Conservation (phyloP, 2,113 vertebrate species). For the Ptychochromis oligacanthus region DNA sequence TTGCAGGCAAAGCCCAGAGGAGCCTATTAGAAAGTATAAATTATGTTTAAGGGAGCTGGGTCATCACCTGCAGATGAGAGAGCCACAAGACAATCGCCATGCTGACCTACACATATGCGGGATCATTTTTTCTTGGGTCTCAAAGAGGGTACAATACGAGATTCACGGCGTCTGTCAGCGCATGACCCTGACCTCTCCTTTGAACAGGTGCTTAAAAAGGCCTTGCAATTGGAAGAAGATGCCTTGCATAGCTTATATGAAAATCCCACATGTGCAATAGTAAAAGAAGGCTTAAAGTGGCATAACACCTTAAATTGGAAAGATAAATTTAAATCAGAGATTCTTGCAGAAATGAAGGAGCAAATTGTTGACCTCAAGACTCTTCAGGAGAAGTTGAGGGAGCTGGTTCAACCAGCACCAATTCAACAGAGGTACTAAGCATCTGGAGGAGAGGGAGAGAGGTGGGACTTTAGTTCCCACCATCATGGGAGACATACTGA, state of each 20-base stretch:
- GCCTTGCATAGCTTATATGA: neutral
- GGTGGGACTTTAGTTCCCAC: neutral
- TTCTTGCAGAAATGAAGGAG: accelerated
- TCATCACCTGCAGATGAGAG: no score
- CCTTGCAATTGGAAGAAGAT: neutral
- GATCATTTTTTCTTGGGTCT: no score
- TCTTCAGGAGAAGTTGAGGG: neutral
- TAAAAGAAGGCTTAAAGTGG: neutral
- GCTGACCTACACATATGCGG: no score
- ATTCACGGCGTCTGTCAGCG: neutral
- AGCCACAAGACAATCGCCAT: no score
- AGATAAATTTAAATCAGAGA: neutral
- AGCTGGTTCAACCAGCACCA: neutral
- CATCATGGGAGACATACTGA: neutral
- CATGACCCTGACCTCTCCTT: neutral
- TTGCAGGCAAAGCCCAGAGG: no score
- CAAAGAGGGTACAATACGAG: neutral
- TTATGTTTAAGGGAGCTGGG: no score
- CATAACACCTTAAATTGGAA: neutral
- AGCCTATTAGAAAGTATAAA: no score
- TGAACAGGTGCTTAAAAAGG: neutral
- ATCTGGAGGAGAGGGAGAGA: neutral
- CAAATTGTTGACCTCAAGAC: neutral
- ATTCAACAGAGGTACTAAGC: neutral
- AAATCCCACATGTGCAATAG: neutral